These are phyloP conservation scores for Percopsis omiscomaycus DNA, from an alignment of 2,797 vertebrate genomes.

Conservation along the genomic window DNA sequence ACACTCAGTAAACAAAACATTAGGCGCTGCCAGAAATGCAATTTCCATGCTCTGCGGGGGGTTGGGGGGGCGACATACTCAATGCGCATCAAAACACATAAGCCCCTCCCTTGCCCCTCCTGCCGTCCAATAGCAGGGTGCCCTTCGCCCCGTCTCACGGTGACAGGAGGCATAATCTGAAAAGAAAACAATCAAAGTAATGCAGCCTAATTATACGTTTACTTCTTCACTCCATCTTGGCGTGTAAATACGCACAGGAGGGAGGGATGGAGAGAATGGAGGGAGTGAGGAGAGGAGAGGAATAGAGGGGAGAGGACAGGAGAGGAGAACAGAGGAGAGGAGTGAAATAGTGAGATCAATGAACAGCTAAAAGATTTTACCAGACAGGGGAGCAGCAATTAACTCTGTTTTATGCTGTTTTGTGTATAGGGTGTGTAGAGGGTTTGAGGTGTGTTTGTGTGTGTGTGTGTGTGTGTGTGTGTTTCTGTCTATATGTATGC, in stretches of 20 bases:
- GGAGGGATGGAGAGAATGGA: slow-evolving; percentile 44
- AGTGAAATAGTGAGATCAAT: slow-evolving; percentile 56
- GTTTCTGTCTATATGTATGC: slow-evolving; percentile 24
- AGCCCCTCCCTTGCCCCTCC: slow-evolving; percentile 69
- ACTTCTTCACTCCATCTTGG: slow-evolving; percentile 82
- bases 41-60: slow-evolving; percentile 91
- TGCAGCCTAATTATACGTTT: slow-evolving; percentile 86
- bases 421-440: slow-evolving; percentile 28
- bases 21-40: slow-evolving; percentile 93
- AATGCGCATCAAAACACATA: slow-evolving; percentile 46
- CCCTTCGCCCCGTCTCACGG: slow-evolving; percentile 85
- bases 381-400: slow-evolving; percentile 58
- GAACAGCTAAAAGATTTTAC: slow-evolving; percentile 67
- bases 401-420: slow-evolving; percentile 57
- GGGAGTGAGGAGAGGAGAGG: slow-evolving; percentile 3
- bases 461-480: slow-evolving; percentile 18
- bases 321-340: slow-evolving; percentile 15
- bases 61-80: slow-evolving; percentile 72
- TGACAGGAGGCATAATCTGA: slow-evolving; percentile 83
- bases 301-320: neutral
- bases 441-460: slow-evolving; percentile 27
- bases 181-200: slow-evolving; percentile 87
- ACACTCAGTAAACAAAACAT: slow-evolving; percentile 99
- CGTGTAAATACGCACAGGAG: slow-evolving; percentile 76
- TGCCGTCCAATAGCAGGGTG: slow-evolving; percentile 89